Base-by-base conservation (phyloP, 2,888 invertebrate species). In the Chydorus sphaericus region DNA sequence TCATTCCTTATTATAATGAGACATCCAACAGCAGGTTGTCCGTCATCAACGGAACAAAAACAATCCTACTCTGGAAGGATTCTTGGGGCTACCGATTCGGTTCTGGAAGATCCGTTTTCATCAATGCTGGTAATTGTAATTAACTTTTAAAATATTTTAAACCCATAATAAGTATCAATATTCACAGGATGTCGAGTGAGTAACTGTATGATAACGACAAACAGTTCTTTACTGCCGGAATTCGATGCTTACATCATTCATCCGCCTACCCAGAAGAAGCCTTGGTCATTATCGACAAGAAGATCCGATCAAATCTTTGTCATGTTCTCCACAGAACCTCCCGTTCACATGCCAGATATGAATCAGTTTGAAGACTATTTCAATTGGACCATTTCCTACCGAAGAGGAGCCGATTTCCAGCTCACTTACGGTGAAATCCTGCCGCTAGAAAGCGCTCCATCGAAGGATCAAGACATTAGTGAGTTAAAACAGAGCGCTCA, bases 311-410 rank as follows among this genome's bases (percentile, higher is more conserved):
- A 55, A 36, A 31, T 44, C 7, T 30, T 48, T 28, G 49, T 55
- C n/a, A 38, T 55, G 20, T 55, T 50, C 23, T 33, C 55, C 26
- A 55, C 26, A 31, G 55, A 55, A 20, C 49, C 55, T 5, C 49
- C 50, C 6, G 48, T 30, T 7, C 48, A 55, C 7, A 55, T 55
- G 48, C 48, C 49, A 11, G 26, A 44, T 6, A 8, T 49, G 28
- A 18, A 30, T 4, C n/a, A 7, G 16, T 55, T 33, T 18, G 55
- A 49, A 8, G 33, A 49, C 26, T 48, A 30, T 39, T 63, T 63
- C 55, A 63, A 63, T 28, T 60, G 62, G 62, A 63, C 63, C 11
- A 61, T 63, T 60, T 62, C 61, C 18, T 63, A 62, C 48, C 44
- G 61, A 33, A 51, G 51, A 26, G 58, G 57, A 16, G 61, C 63